Evolutionary conservation across 1,140 invertebrate species (phyloP).

Genomic region (Macrotrachela quadricornifera): DNA sequence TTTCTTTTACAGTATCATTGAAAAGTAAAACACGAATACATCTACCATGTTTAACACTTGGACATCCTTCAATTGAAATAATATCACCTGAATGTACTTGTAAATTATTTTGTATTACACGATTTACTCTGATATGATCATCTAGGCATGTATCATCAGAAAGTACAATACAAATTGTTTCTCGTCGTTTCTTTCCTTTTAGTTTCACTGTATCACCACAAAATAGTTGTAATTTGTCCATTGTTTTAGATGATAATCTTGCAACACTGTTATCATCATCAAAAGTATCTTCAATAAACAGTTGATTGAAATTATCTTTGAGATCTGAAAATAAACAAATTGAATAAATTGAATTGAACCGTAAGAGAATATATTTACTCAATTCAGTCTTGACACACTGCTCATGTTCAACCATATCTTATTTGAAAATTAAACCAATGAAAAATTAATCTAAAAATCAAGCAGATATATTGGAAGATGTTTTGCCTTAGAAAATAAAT

Average conservation of each 20-base stretch:
- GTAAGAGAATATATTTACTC: too few relatives aligned
- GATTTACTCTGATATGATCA: conserved; percentile 96
- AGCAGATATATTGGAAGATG: too few relatives aligned
- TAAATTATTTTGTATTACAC: conserved; percentile 86
- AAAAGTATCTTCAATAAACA: conserved; percentile 86
- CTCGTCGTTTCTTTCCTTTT: conserved; percentile 88
- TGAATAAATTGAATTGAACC: too few relatives aligned
- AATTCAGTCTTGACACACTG: too few relatives aligned
- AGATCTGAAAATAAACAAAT: conserved; percentile 81
- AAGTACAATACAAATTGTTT: conserved; percentile 93
- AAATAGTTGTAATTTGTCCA: conserved; percentile 94
- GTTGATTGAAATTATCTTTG: conserved; percentile 88
- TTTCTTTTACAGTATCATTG: conserved; percentile 91
- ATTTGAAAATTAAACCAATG: too few relatives aligned
- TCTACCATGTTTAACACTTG: conserved; percentile 94
- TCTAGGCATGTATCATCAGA: conserved; percentile 83
- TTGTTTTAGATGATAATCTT: conserved; percentile 50
- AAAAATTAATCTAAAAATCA: too few relatives aligned
- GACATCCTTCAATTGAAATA: conserved; percentile 55
- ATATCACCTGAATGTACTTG: conserved; percentile 86
- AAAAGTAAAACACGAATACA: conserved; percentile 92
- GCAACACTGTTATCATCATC: conserved; percentile 91
- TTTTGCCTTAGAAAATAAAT: too few relatives aligned
- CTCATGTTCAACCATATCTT: too few relatives aligned
- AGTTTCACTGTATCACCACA: conserved; percentile 85